Evolutionary conservation across 2,113 vertebrate genomes (phyloP).

Genomic region (Brachyhypopomus gauderio): DNA sequence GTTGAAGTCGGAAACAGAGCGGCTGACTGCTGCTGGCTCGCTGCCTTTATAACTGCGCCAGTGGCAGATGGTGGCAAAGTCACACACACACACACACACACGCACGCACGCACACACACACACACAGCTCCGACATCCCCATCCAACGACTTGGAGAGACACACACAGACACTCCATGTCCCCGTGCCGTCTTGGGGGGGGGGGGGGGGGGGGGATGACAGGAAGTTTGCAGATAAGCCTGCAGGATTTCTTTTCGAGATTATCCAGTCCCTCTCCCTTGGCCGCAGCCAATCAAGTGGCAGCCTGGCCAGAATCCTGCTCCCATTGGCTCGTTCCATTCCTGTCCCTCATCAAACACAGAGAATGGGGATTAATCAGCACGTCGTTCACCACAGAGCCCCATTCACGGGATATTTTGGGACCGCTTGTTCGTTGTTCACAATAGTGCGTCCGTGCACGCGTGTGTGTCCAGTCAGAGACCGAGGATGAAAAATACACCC

Average conservation of each 20-base stretch:
- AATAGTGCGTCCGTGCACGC: too few species aligned
- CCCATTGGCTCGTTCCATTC: conserved; percentile 25
- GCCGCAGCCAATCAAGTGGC: conserved; percentile 19
- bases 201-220: conserved; percentile 64
- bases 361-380: background rate
- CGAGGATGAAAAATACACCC: too few species aligned
- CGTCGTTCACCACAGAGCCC: background rate
- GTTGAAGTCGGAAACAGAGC: conserved; percentile 75
- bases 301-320: conserved; percentile 33
- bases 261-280: conserved; percentile 66
- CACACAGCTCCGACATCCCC: conserved; percentile 32
- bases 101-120: conserved; percentile 18
- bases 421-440: too few species aligned
- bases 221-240: conserved; percentile 74
- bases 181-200: conserved; percentile 26
- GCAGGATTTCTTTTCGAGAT: conserved; percentile 73
- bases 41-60: conserved; percentile 60
- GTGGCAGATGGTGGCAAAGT: conserved; percentile 77
- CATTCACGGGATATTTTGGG: background rate
- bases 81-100: conserved; percentile 52
- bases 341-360: conserved; percentile 54
- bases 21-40: conserved; percentile 66
- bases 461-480: too few species aligned
- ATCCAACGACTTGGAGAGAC: conserved; percentile 31
- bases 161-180: conserved; percentile 21